These are phyloP conservation scores for Trachelus tabidus DNA, from an alignment of 2,888 invertebrate species.

Conservation along the genomic window DNA sequence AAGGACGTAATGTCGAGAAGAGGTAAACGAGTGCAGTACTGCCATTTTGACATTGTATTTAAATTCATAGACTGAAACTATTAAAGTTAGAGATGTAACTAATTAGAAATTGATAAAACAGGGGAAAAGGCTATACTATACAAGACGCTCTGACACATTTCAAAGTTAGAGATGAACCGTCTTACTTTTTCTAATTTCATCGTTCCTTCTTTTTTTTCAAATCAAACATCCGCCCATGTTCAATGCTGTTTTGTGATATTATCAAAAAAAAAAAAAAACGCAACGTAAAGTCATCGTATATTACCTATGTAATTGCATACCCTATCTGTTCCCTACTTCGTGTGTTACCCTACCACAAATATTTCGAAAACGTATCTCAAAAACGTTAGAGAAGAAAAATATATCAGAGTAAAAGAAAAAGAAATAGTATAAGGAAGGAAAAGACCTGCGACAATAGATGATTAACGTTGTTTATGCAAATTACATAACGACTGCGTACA, in stretches of 20 bases:
- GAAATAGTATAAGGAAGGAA: background rate
- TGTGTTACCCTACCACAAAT: background rate
- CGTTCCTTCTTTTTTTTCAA: conserved; percentile 20
- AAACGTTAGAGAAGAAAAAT: background rate
- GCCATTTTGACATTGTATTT: conserved; percentile 47
- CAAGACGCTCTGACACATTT: background rate
- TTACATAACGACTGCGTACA: background rate
- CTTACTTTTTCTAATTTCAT: background rate
- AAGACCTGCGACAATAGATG: background rate
- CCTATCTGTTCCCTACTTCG: conserved; percentile 2
- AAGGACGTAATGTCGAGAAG: background rate
- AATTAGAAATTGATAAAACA: conserved; percentile 23
- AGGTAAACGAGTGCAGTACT: conserved; percentile 33
- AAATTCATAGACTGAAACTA: conserved; percentile 52
- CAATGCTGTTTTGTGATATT: conserved; percentile 44
- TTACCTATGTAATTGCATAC: background rate
- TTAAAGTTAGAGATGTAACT: conserved; percentile 45
- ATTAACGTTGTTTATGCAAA: background rate
- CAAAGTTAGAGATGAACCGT: background rate
- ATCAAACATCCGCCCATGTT: conserved; percentile 26
- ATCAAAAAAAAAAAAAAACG: background rate
- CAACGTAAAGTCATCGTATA: background rate
- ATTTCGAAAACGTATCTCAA: background rate
- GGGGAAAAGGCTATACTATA: conserved; percentile 2
- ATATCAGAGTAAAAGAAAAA: background rate